phyloP scores from a whole-genome alignment of 53 echinoderm and acorn worm species.

The Antedon mediterranea region DNA sequence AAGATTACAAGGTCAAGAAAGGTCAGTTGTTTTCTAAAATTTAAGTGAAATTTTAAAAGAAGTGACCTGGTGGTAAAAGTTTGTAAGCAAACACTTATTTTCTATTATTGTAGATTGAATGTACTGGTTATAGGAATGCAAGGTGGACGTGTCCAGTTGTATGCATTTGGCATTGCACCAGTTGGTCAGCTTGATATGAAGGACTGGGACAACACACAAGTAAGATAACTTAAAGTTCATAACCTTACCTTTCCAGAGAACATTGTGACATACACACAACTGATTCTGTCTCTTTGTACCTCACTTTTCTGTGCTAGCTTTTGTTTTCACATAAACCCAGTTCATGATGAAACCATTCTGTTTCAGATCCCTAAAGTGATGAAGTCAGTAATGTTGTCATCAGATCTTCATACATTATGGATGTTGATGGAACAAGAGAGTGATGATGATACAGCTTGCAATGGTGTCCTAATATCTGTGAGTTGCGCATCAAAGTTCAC shows the following conservation, averaged over 20 bases:
- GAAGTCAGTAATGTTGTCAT: not conserved
- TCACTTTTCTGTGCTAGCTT: no score
- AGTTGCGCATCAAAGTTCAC: not conserved
- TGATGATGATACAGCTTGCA: not conserved
- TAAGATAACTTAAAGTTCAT: no score
- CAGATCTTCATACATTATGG: not conserved
- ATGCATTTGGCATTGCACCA: constrained; percentile 82
- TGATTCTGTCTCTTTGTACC: no score
- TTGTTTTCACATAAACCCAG: no score
- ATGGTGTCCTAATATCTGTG: not conserved
- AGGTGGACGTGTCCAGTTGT: constrained; percentile 32
- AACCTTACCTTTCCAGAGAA: no score
- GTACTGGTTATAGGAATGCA: constrained; percentile 49
- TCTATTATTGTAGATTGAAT: constrained; percentile 37
- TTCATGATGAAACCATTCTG: no score
- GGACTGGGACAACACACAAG: constrained; percentile 1
- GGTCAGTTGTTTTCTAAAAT: constrained; percentile 23
- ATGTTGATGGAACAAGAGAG: not conserved
- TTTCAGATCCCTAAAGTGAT: not conserved
- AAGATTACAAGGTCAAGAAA: constrained; percentile 66
- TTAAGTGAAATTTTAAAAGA: no score
- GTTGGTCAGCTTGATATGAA: constrained; percentile 46
- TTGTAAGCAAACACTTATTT: not conserved
- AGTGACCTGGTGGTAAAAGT: no score
- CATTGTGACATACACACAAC: no score